A percentile compares a stretch with the other conserved stretches of the same genome.
Evolutionary conservation across 2,888 invertebrate species (phyloP).

Genomic region (Drosophila birchii): DNA sequence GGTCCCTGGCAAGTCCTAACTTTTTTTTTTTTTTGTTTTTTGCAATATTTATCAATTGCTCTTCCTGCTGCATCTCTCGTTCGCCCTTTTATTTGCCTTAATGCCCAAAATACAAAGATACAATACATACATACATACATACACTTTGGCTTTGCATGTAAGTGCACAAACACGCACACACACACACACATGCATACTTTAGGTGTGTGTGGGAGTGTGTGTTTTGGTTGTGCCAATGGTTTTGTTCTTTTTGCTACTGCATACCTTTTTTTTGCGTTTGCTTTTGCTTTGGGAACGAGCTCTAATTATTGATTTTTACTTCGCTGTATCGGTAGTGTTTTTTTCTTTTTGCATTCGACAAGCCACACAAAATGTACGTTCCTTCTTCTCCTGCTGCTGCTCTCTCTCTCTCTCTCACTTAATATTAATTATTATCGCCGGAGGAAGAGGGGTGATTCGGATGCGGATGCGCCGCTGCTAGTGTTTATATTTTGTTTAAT

Average conservation of each 20-base stretch:
- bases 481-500: slow-evolving; percentile 19
- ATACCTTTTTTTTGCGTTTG: slow-evolving; percentile 56
- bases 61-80: background rate
- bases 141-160: slow-evolving; percentile 4
- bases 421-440: slow-evolving; percentile 6
- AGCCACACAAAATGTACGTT: background rate
- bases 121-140: slow-evolving; percentile 10
- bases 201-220: slow-evolving; percentile 5
- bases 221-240: slow-evolving; percentile 24
- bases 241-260: slow-evolving; percentile 46
- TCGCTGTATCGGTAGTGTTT: slow-evolving; percentile 48
- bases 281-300: slow-evolving; percentile 37
- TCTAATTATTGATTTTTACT: slow-evolving; percentile 72
- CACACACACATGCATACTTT: slow-evolving; percentile 29
- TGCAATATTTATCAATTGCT: slow-evolving; percentile 7
- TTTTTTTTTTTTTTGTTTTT: background rate
- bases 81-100: slow-evolving; percentile 10
- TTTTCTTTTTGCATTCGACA: slow-evolving; percentile 17
- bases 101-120: slow-evolving; percentile 15
- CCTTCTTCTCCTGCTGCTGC: background rate
- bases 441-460: slow-evolving; percentile 2
- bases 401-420: slow-evolving; percentile 2
- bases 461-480: background rate
- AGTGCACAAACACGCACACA: slow-evolving; percentile 12
- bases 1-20: background rate